These are phyloP conservation scores for Delichon dasypus DNA, from an alignment of 2,797 vertebrate species.

Conservation along the genomic window DNA sequence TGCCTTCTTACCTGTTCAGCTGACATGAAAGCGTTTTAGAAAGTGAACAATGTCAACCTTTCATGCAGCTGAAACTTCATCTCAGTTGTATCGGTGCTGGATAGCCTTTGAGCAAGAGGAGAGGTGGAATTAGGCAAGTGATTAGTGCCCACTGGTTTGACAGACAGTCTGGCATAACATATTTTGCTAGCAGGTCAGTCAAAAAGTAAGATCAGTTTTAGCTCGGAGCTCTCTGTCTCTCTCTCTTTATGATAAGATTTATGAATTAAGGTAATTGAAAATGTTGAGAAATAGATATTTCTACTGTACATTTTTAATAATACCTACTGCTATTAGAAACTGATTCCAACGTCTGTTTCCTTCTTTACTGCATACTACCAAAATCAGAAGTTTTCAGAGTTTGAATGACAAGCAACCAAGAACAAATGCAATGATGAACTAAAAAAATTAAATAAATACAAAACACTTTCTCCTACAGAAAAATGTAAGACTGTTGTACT, in stretches of 20 bases:
- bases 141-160: not conserved
- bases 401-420: not conserved
- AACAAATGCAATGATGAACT: not conserved
- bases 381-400: not conserved
- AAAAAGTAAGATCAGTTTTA: not conserved
- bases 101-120: not conserved
- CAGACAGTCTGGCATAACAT: not conserved
- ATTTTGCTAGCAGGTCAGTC: not conserved
- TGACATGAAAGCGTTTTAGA: not conserved
- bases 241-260: not conserved
- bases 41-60: not conserved
- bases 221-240: not conserved
- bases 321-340: not conserved
- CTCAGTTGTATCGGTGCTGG: not conserved
- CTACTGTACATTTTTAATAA: not conserved
- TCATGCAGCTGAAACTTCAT: not conserved
- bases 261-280: not conserved
- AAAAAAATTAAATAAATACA: not conserved
- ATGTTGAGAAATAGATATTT: not conserved
- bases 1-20: not conserved
- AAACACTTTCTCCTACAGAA: not conserved
- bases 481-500: not conserved
- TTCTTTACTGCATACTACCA: not conserved
- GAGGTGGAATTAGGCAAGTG: not conserved
- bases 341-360: not conserved